Conservation (phyloP, 2,888 invertebrate species). For the Encarsia formosa region DNA sequence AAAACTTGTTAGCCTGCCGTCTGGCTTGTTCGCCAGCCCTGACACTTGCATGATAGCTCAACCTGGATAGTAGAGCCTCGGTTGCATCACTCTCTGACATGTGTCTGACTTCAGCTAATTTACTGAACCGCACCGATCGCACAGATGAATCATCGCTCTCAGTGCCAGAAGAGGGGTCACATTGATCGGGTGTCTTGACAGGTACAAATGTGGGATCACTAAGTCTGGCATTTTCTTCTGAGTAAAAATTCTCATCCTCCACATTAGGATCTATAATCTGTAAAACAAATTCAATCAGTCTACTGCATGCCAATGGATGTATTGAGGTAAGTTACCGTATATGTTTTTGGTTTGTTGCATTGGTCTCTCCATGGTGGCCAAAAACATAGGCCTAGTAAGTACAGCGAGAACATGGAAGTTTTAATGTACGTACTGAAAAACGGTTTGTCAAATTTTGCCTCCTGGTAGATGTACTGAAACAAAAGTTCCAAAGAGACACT, state of each 20-base stretch:
- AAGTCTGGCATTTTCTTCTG: slow-evolving; percentile 62
- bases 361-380: slow-evolving; percentile 79
- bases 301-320: slow-evolving; percentile 1
- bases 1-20: slow-evolving; percentile 71
- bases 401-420: slow-evolving; percentile 89
- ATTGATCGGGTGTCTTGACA: slow-evolving; percentile 70
- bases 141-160: slow-evolving; percentile 81
- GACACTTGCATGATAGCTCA: slow-evolving; percentile 91
- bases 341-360: slow-evolving; percentile 68
- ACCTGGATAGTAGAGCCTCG: slow-evolving; percentile 84
- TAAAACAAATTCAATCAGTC: no score
- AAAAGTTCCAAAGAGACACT: slow-evolving; percentile 13
- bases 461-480: slow-evolving; percentile 74
- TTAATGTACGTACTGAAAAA: slow-evolving; percentile 95
- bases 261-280: slow-evolving; percentile 71
- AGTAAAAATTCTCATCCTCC: slow-evolving; percentile 76
- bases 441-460: slow-evolving; percentile 85
- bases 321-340: slow-evolving; percentile 59
- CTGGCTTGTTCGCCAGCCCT: slow-evolving; percentile 76
- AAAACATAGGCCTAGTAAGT: slow-evolving; percentile 82
- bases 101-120: slow-evolving; percentile 83
- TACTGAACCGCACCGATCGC: slow-evolving; percentile 85
- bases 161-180: slow-evolving; percentile 67
- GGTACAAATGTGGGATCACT: slow-evolving; percentile 91
- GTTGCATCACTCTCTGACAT: slow-evolving; percentile 88